These are phyloP conservation scores for Tridacna gigas DNA, from an alignment of 2,888 invertebrate genomes.

Conservation along the genomic window DNA sequence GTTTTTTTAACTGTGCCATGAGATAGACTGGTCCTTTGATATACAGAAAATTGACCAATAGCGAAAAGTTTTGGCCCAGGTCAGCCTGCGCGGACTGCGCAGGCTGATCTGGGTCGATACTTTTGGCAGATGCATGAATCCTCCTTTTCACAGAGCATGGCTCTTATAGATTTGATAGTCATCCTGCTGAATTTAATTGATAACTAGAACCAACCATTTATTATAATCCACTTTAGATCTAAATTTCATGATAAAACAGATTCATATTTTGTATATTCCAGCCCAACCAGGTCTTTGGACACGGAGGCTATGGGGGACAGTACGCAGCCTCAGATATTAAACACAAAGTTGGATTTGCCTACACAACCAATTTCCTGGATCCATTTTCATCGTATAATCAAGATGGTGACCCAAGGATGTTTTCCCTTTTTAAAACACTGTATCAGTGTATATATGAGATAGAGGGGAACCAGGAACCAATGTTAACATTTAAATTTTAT, in stretches of 20 bases:
- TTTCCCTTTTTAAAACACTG: constrained; percentile 67
- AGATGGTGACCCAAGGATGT: constrained; percentile 68
- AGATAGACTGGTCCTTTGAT: too few species aligned
- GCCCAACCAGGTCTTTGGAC: constrained; percentile 80
- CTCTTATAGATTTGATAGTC: too few species aligned
- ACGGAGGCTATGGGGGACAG: constrained; percentile 85
- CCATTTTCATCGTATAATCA: constrained; percentile 61
- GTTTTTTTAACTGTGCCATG: too few species aligned
- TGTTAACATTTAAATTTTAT: constrained; percentile 62
- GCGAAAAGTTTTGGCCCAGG: too few species aligned
- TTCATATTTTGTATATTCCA: constrained; percentile 54
- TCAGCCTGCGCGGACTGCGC: too few species aligned
- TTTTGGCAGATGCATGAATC: too few species aligned
- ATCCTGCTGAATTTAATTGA: too few species aligned
- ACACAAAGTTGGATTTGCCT: constrained; percentile 83
- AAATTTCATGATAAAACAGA: neutral
- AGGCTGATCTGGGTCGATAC: too few species aligned
- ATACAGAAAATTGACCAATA: too few species aligned
- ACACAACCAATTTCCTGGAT: constrained; percentile 82
- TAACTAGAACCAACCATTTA: too few species aligned
- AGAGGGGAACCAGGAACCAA: constrained; percentile 65
- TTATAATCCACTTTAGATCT: neutral
- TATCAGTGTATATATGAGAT: constrained; percentile 72
- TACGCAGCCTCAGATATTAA: constrained; percentile 83
- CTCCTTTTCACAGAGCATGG: too few species aligned